These are phyloP conservation scores for Plebejus argus DNA, from an alignment of 2,888 invertebrate genomes.

Conservation along the genomic window DNA sequence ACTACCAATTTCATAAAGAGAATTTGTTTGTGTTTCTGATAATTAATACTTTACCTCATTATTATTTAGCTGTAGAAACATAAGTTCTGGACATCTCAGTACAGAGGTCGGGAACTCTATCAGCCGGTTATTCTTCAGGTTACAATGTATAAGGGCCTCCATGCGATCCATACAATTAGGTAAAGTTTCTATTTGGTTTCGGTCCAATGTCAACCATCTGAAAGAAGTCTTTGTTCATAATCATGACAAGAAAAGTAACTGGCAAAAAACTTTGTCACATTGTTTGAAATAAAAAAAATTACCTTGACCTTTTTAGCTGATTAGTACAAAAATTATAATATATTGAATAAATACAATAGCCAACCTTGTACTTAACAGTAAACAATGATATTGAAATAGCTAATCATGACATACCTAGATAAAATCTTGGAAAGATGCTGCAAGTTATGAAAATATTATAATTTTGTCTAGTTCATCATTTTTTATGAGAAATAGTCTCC, in stretches of 20 bases:
- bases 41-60: constrained; percentile 60
- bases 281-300: not conserved
- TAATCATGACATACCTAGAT: no score
- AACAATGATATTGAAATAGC: not conserved
- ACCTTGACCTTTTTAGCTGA: not conserved
- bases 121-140: constrained; percentile 81
- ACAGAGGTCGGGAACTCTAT: constrained; percentile 72
- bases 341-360: not conserved
- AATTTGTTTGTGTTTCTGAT: no score
- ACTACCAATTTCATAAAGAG: no score
- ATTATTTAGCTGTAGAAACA: constrained; percentile 78
- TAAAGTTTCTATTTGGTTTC: constrained; percentile 78
- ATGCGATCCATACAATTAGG: constrained; percentile 77
- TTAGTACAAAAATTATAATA: not conserved
- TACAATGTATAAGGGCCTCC: constrained; percentile 81
- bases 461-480: no score
- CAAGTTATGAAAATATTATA: no score
- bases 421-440: no score
- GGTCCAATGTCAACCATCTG: constrained; percentile 85
- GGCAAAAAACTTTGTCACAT: not conserved
- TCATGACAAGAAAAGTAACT: not conserved
- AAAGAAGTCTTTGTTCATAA: constrained; percentile 6
- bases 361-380: not conserved
- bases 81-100: constrained; percentile 68
- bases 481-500: no score